phyloP scores from a whole-genome alignment of 2,797 vertebrate species.

The Chelon auratus region DNA sequence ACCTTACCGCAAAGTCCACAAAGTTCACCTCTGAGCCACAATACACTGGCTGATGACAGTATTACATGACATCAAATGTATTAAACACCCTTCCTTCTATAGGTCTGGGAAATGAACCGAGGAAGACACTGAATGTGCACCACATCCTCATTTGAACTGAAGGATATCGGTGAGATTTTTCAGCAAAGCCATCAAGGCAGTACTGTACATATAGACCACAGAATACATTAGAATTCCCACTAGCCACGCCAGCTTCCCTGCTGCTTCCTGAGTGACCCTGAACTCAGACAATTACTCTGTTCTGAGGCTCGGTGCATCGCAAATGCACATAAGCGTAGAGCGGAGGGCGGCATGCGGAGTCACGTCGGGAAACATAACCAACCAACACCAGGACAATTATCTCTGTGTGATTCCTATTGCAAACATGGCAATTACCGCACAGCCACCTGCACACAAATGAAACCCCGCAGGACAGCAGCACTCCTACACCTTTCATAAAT shows the following conservation, averaged over 20 bases:
- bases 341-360: conserved; percentile 14
- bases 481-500: conserved; percentile 24
- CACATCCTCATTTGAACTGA: neutral
- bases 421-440: conserved; percentile 59
- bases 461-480: conserved; percentile 25
- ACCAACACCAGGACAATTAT: conserved; percentile 54
- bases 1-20: neutral
- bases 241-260: conserved; percentile 8
- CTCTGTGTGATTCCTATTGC: conserved; percentile 57
- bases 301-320: conserved; percentile 8
- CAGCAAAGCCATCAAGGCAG: conserved; percentile 31
- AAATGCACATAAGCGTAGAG: conserved; percentile 25
- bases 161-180: neutral
- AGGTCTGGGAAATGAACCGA: conserved; percentile 7
- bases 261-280: conserved; percentile 52
- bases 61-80: neutral
- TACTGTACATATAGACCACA: conserved; percentile 18
- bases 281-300: conserved; percentile 44
- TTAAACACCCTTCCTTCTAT: conserved; percentile 1
- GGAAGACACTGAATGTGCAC: neutral
- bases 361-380: conserved; percentile 56
- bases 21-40: conserved; percentile 11
- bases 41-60: neutral
- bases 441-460: conserved; percentile 61
- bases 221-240: conserved; percentile 35